phyloP scores from a whole-genome alignment of 2,113 vertebrate species.

The Pristiophorus japonicus region DNA sequence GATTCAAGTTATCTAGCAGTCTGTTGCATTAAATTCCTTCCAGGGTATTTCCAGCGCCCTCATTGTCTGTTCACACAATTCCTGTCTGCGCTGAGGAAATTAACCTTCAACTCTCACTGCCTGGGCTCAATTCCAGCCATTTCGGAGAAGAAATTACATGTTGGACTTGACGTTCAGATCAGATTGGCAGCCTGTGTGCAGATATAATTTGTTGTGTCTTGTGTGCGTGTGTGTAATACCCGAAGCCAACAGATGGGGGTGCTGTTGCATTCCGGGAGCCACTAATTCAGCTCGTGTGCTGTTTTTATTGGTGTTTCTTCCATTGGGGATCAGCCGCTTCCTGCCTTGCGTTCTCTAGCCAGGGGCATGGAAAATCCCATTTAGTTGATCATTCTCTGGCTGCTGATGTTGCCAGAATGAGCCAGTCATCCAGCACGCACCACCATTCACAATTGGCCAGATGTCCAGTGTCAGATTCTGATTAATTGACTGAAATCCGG shows the following conservation, averaged over 20 bases:
- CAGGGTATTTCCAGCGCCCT: neutral
- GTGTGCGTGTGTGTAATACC: neutral
- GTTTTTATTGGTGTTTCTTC: neutral
- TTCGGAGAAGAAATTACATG: neutral
- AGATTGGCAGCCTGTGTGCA: neutral
- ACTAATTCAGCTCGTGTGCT: neutral
- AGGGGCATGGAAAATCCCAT: neutral
- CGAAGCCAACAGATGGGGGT: neutral
- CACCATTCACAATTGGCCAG: neutral
- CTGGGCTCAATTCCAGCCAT: neutral
- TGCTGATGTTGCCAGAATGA: no score
- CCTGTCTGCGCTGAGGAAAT: neutral
- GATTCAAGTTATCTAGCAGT: neutral
- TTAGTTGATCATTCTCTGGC: neutral
- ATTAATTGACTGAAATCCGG: neutral
- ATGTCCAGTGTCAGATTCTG: neutral
- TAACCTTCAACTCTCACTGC: neutral
- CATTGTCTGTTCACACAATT: neutral
- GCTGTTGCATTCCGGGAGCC: neutral
- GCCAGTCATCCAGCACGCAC: neutral
- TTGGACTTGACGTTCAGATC: neutral
- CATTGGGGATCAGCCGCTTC: neutral
- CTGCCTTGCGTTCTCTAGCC: neutral
- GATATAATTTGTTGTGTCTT: neutral
- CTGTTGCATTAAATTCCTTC: neutral